phyloP scores from a whole-genome alignment of 2,888 invertebrate genomes.

The Phaonia tiefii region DNA sequence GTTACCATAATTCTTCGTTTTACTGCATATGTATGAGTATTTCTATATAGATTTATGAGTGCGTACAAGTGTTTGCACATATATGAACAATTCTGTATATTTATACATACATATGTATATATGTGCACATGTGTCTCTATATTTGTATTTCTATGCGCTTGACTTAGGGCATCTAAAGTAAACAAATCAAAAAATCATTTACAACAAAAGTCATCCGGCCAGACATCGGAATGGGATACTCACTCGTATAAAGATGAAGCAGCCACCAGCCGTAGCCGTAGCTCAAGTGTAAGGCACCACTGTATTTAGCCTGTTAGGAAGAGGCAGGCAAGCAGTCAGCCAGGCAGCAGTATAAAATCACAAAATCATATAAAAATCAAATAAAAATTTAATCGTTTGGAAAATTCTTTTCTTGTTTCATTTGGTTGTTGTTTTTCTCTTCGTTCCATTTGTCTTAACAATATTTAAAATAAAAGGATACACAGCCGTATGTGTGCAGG shows the following conservation, averaged over 20 bases:
- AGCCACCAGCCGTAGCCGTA: neutral
- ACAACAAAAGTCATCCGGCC: constrained; percentile 41
- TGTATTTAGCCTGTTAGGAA: neutral
- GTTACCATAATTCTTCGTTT: constrained; percentile 23
- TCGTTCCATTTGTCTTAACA: neutral
- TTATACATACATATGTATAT: neutral
- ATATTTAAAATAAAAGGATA: constrained; percentile 22
- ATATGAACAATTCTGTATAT: neutral
- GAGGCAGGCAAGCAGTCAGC: neutral
- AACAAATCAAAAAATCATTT: constrained; percentile 65
- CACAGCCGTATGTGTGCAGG: neutral
- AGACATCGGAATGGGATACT: constrained; percentile 11
- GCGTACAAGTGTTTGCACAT: constrained; percentile 12
- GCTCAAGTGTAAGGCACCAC: constrained; percentile 22
- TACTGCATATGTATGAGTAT: constrained; percentile 25
- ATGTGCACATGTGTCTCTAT: constrained; percentile 2
- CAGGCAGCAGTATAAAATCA: constrained; percentile 36
- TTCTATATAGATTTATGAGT: constrained; percentile 12
- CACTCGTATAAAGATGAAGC: constrained; percentile 9
- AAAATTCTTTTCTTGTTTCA: constrained; percentile 53
- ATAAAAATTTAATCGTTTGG: constrained; percentile 66
- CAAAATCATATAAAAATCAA: constrained; percentile 65
- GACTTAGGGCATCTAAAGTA: constrained; percentile 56
- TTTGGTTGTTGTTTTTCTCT: neutral
- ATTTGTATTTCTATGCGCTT: constrained; percentile 47